Evolutionary conservation across 2,888 invertebrate genomes (phyloP).

Genomic region (Agapetus fuscipes): DNA sequence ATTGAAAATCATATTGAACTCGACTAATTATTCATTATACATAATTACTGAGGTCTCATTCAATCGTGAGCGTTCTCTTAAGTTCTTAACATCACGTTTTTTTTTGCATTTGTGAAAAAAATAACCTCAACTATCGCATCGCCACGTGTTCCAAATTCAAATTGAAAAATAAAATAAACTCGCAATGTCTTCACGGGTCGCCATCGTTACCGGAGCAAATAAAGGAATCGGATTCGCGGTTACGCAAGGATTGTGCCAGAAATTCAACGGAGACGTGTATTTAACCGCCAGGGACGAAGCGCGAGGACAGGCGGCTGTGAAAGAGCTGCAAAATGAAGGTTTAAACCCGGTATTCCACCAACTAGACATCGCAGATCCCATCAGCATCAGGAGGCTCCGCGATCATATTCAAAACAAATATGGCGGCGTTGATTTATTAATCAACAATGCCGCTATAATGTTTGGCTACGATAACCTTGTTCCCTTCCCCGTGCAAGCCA

Average conservation of each 20-base stretch:
- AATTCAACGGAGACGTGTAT: conserved; percentile 59
- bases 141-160: too few species aligned
- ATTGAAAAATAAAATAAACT: too few species aligned
- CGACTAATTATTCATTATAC: too few species aligned
- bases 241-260: conserved; percentile 55
- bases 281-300: conserved; percentile 53
- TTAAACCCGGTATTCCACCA: conserved; percentile 50
- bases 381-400: conserved; percentile 48
- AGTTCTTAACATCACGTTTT: too few species aligned
- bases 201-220: conserved; percentile 57
- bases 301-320: conserved; percentile 49
- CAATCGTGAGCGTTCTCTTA: too few species aligned
- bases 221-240: conserved; percentile 62
- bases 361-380: conserved; percentile 53
- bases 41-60: too few species aligned
- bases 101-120: too few species aligned
- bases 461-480: conserved; percentile 1
- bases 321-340: conserved; percentile 45
- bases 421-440: conserved; percentile 59
- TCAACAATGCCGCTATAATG: conserved; percentile 68
- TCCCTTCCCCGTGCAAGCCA: conserved; percentile 57
- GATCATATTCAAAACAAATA: conserved; percentile 49
- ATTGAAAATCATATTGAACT: too few species aligned
- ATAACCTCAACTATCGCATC: too few species aligned
- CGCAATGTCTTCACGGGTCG: conserved; percentile 29